Conservation (phyloP, 2,888 invertebrate genomes). For the Pterostichus niger region DNA sequence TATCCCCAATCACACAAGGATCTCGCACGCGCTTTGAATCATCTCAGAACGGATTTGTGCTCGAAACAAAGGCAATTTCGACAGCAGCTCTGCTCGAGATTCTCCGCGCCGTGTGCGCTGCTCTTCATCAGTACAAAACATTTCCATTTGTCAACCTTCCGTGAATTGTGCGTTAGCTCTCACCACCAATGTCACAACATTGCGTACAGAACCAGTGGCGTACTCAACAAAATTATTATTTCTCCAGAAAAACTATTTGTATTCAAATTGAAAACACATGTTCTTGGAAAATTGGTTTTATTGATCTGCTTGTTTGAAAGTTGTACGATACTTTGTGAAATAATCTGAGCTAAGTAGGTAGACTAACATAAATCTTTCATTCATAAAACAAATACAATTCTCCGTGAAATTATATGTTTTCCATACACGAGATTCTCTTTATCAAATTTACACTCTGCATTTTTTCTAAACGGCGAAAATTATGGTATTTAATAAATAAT, state of each 20-base stretch:
- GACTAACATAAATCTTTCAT: conserved; percentile 33
- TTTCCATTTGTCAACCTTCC: conserved; percentile 67
- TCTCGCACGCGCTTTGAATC: conserved; percentile 64
- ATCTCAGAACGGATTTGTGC: conserved; percentile 61
- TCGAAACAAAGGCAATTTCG: conserved; percentile 67
- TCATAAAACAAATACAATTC: conserved; percentile 49
- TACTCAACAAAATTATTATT: neutral
- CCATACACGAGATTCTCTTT: conserved; percentile 28
- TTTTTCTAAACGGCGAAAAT: conserved; percentile 42
- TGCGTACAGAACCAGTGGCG: neutral
- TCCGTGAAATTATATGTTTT: conserved; percentile 47
- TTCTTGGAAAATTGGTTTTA: conserved; percentile 22
- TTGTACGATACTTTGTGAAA: conserved; percentile 16
- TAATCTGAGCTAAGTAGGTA: conserved; percentile 31
- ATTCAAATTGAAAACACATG: neutral
- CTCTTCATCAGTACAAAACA: conserved; percentile 66
- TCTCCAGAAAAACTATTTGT: neutral
- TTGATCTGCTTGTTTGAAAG: conserved; percentile 26
- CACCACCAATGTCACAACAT: conserved; percentile 37
- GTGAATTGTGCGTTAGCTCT: conserved; percentile 37
- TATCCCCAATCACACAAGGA: conserved; percentile 66
- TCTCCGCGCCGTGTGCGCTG: conserved; percentile 40
- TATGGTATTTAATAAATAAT: conserved; percentile 21
- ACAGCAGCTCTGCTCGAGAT: conserved; percentile 43
- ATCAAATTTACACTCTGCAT: conserved; percentile 49